A percentile compares a stretch with the other conserved stretches of the same genome.
phyloP scores from a whole-genome alignment of 2,113 vertebrate genomes.

The Crocuta crocuta region DNA sequence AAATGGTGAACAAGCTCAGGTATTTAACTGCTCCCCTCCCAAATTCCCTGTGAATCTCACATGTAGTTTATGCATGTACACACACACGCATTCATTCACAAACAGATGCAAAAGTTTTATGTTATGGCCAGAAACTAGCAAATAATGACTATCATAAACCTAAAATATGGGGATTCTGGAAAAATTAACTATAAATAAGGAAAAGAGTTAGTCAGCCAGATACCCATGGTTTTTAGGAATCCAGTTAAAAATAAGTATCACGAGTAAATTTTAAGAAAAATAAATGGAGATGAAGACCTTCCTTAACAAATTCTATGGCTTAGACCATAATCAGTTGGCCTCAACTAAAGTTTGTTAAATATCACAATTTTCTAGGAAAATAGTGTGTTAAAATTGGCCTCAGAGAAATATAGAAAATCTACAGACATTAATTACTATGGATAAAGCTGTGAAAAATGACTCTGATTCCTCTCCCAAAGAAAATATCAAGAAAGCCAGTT shows the following conservation, averaged over 20 bases:
- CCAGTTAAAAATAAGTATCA: neutral
- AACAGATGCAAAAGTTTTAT: neutral
- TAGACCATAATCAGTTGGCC: neutral
- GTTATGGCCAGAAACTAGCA: neutral
- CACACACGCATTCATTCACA: neutral
- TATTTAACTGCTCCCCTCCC: neutral
- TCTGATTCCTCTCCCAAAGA: neutral
- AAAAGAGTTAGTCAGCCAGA: neutral
- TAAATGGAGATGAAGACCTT: neutral
- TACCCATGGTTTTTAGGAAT: neutral
- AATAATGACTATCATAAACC: neutral
- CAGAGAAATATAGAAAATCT: neutral
- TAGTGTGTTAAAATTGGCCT: neutral
- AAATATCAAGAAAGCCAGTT: neutral
- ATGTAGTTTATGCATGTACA: rapidly evolving
- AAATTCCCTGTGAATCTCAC: neutral
- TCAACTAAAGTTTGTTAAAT: neutral
- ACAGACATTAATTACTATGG: neutral
- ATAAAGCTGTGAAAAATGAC: neutral
- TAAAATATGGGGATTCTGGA: neutral
- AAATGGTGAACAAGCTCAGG: neutral
- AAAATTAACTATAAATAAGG: neutral
- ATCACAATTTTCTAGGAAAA: neutral
- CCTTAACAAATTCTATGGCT: neutral
- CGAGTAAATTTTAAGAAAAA: neutral